Base-by-base conservation (phyloP, 37 sponge, comb jelly and placozoan species). In the Chondrilla cf. caribensis region DNA sequence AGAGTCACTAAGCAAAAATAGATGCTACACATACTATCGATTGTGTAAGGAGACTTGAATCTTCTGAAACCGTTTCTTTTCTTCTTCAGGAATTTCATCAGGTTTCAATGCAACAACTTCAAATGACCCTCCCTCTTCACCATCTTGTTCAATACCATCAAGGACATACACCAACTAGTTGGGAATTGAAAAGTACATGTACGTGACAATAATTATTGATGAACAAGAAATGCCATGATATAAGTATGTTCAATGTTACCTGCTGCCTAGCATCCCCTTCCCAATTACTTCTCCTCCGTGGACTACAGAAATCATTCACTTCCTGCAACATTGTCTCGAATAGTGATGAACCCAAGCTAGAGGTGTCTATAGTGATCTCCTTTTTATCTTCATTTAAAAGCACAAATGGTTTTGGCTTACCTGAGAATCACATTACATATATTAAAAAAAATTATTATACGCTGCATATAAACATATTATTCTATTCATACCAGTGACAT, bases 251-350 rank as follows among this genome's bases (percentile, higher is more conserved):
- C n/a, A n/a, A n/a, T n/a, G 51, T 47, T 29, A 73, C 76, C 76
- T 73, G 76, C 24, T 73, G 41, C 44, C 76, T 37, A 21, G 76
- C 24, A 37, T 37, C 39, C 24, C 41, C 44, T 5, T 37, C 39
- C 44, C 44, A 39, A 38, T 42, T 42, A 38, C 41, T 73, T 25
- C 76, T 73, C 25, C 41, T 73, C 43, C 39, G 7, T 73, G 90
- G 86, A 62, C 89, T 86, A 79, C 93, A 92, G 79, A 95, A 92
- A 15, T 85, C 86, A 3, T 80, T 83, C 39, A 92, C 90, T 58
- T 95, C 96, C 38, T 80, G 81, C 44, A 95, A 84, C 90, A 95
- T 92, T 11, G 88, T 87, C 36, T 84, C 82, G 89, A 95, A 87
- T n/a, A 95, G 84, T 15, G 88, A 86, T 57, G 90, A 89, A 39